These are phyloP conservation scores for Muschampia plurimacula DNA, from an alignment of 2,888 invertebrate species.

Conservation along the genomic window DNA sequence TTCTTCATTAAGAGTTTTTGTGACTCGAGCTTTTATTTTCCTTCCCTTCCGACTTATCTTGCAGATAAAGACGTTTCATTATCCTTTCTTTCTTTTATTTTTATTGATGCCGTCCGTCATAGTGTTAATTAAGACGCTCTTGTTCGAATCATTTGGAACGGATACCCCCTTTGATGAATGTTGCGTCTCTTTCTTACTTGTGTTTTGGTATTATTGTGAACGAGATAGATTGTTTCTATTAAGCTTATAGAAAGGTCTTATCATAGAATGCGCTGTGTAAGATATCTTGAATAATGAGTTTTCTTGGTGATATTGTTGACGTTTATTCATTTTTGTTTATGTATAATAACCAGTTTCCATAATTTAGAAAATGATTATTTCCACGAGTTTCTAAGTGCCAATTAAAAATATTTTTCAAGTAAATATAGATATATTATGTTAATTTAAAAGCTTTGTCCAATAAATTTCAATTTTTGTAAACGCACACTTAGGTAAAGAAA, in stretches of 20 bases:
- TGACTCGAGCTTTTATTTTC: constrained; percentile 41
- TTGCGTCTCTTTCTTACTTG: constrained; percentile 18
- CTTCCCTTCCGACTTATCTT: constrained; percentile 56
- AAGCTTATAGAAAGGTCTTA: background rate
- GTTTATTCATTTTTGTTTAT: too few relatives aligned
- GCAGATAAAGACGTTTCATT: constrained; percentile 69
- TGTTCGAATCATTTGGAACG: constrained; percentile 43
- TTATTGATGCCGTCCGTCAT: constrained; percentile 47
- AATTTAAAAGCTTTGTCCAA: too few relatives aligned
- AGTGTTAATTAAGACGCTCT: constrained; percentile 51
- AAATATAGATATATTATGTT: too few relatives aligned
- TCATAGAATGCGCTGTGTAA: background rate
- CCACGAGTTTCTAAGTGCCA: too few relatives aligned
- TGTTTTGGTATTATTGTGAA: constrained; percentile 24
- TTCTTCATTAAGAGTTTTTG: constrained; percentile 65
- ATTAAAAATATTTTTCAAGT: too few relatives aligned
- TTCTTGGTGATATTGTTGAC: background rate
- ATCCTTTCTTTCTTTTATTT: constrained; percentile 62
- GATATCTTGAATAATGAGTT: background rate
- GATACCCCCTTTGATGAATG: constrained; percentile 42
- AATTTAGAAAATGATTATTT: too few relatives aligned
- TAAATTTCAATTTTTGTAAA: too few relatives aligned
- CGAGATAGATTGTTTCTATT: constrained; percentile 19
- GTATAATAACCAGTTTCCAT: too few relatives aligned
- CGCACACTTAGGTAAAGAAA: too few relatives aligned